Conservation (phyloP, 2,888 invertebrate genomes). For the Nysson spinosus region DNA sequence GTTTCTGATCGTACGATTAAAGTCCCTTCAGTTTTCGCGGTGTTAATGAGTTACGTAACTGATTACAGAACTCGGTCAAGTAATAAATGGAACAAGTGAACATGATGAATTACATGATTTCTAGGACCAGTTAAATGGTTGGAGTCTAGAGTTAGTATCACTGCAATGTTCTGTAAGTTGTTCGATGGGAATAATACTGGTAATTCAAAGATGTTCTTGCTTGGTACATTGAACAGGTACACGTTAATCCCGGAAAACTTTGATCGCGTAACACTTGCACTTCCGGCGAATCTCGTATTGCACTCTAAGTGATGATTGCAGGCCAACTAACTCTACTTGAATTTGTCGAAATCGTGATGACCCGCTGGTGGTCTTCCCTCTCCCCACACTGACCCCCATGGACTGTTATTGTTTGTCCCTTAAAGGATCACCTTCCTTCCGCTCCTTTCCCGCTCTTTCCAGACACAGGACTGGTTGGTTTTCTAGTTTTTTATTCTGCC, state of each 20-base stretch:
- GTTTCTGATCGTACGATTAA: no score
- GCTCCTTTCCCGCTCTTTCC: slow-evolving; percentile 18
- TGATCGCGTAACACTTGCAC: slow-evolving; percentile 29
- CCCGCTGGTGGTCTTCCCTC: slow-evolving; percentile 53
- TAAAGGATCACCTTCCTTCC: slow-evolving; percentile 27
- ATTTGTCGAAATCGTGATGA: slow-evolving; percentile 49
- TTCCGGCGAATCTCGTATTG: slow-evolving; percentile 52
- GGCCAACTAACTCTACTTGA: slow-evolving; percentile 49
- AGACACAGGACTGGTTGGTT: slow-evolving; percentile 49
- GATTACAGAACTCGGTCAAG: no score
- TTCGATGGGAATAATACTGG: no score
- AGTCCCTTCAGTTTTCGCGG: no score
- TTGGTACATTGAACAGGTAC: no score
- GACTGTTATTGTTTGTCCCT: slow-evolving; percentile 47
- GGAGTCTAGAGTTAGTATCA: no score
- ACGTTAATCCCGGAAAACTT: slow-evolving; percentile 9
- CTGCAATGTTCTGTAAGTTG: no score
- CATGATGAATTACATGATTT: no score
- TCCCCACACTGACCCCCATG: slow-evolving; percentile 50
- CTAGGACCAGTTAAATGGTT: no score
- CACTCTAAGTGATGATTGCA: slow-evolving; percentile 57
- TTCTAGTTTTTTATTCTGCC: slow-evolving; percentile 43
- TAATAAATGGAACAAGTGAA: no score
- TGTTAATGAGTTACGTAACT: no score
- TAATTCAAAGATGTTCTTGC: no score